These are phyloP conservation scores for Scatophagus argus DNA, from an alignment of 2,113 vertebrate genomes.

Conservation along the genomic window DNA sequence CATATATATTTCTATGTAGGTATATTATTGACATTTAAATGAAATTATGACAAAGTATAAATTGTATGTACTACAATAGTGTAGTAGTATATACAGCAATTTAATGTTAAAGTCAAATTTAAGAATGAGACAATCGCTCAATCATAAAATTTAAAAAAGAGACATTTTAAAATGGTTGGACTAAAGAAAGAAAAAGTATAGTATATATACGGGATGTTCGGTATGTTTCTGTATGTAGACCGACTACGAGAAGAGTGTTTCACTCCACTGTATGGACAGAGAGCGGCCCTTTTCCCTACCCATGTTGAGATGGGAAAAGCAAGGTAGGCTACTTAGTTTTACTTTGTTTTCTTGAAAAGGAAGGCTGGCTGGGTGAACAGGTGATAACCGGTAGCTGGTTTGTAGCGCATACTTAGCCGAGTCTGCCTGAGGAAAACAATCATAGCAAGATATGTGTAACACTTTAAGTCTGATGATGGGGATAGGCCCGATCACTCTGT, in stretches of 20 bases:
- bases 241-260: slow-evolving; percentile 56
- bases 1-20: slow-evolving; percentile 89
- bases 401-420: slow-evolving; percentile 16
- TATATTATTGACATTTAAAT: slow-evolving; percentile 85
- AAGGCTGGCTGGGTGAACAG: slow-evolving; percentile 4
- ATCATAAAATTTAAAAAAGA: slow-evolving; percentile 70
- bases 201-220: slow-evolving; percentile 74
- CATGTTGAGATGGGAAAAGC: slow-evolving; percentile 28
- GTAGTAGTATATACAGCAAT: slow-evolving; percentile 80
- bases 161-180: slow-evolving; percentile 73
- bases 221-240: slow-evolving; percentile 72
- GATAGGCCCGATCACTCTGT: slow-evolving; percentile 15
- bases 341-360: slow-evolving; percentile 19
- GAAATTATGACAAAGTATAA: slow-evolving; percentile 81
- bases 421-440: slow-evolving; percentile 47
- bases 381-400: background rate
- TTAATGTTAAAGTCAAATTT: slow-evolving; percentile 80
- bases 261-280: slow-evolving; percentile 21
- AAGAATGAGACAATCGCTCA: slow-evolving; percentile 87
- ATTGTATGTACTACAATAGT: slow-evolving; percentile 70
- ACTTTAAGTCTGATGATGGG: slow-evolving; percentile 17
- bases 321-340: slow-evolving; percentile 26
- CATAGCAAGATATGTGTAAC: slow-evolving; percentile 40
- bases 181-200: slow-evolving; percentile 67
- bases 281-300: slow-evolving; percentile 31